Evolutionary conservation across 2,113 vertebrate genomes (phyloP).

Genomic region (Hippocampus zosterae): DNA sequence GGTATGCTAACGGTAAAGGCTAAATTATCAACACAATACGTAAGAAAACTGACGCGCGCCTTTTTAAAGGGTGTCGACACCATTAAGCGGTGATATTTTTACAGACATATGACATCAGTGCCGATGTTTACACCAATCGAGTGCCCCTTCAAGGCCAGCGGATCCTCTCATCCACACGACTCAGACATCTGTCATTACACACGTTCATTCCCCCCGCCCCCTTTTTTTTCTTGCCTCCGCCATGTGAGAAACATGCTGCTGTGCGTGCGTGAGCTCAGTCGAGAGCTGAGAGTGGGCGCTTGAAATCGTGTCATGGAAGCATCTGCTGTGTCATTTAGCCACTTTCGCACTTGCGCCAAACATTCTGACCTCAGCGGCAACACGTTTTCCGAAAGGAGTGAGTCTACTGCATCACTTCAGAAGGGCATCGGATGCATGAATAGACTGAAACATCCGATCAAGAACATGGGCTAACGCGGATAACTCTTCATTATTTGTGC

Average conservation of each 20-base stretch:
- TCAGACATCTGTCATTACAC: neutral
- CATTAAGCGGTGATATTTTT: neutral
- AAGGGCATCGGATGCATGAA: slow-evolving; percentile 3
- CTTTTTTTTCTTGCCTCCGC: neutral
- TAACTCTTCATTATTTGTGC: neutral
- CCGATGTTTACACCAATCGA: too few species aligned
- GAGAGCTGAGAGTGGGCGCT: slow-evolving; percentile 40
- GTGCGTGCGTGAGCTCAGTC: neutral
- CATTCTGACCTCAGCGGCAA: slow-evolving; percentile 31
- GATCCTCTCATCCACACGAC: neutral
- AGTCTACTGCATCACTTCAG: slow-evolving; percentile 17
- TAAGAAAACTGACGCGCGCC: too few species aligned
- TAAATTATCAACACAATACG: too few species aligned
- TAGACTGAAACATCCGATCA: slow-evolving; percentile 7
- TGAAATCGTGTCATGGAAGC: slow-evolving; percentile 28
- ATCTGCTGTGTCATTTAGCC: slow-evolving; percentile 51
- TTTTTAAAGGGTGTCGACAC: too few species aligned
- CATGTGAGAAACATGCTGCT: neutral
- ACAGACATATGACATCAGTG: neutral
- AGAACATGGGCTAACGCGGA: neutral
- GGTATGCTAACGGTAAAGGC: too few species aligned
- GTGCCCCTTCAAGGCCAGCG: neutral
- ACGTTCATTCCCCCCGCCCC: neutral
- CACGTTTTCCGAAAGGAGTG: slow-evolving; percentile 20
- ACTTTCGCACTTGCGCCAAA: slow-evolving; percentile 43